Base-by-base conservation (phyloP, 2,113 vertebrate genomes). In the Oryzias javanicus region DNA sequence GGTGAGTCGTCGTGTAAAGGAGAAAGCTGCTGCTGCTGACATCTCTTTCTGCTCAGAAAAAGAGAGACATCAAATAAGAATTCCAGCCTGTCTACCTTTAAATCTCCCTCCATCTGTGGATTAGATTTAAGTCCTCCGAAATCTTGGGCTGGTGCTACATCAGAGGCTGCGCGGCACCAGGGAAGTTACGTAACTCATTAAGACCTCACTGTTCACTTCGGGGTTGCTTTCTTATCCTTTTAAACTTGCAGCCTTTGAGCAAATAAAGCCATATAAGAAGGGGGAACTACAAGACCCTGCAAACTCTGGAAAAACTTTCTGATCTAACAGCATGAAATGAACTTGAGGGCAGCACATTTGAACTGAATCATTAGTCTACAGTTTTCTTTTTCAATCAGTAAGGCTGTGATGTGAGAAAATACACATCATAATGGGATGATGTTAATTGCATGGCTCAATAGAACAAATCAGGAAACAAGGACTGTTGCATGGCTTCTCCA, bases 101-200 rank as follows among this genome's bases (percentile, higher is more conserved):
- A 87, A 88, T 90, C 89, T 88, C 80, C 75, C 67, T 80, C 79
- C 71, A 86, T 84, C 87, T 78, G 74, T 54, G 88, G 92, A 92
- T 93, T 91, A 92, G 58, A 69, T 70, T 72, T 89, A 91, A 92
- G 52, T 85, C 89, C 82, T 74, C 42, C 64, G 29, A 83, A 91
- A 91, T 88, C 90, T 90, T 72, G 78, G 79, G 77, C 80, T 72
- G 84, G 78, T 82, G 81, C 82, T 89, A 89, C 91, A 91, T 90
- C 90, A 91, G 85, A 91, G 77, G 83, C 85, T 79, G 82, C 77
- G 77, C 71, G 19, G 72, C 72, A 69, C 76, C 51, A 66, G 74
- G 86, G 78, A 90, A 87, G 87, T 91, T 91, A 88, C 82, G 84
- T 89, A 90, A 91, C 88, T 91, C 88, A 91, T 91, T 91, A 91